These are phyloP conservation scores for Zaprionus ornatus DNA, from an alignment of 1,140 invertebrate genomes.

Conservation along the genomic window DNA sequence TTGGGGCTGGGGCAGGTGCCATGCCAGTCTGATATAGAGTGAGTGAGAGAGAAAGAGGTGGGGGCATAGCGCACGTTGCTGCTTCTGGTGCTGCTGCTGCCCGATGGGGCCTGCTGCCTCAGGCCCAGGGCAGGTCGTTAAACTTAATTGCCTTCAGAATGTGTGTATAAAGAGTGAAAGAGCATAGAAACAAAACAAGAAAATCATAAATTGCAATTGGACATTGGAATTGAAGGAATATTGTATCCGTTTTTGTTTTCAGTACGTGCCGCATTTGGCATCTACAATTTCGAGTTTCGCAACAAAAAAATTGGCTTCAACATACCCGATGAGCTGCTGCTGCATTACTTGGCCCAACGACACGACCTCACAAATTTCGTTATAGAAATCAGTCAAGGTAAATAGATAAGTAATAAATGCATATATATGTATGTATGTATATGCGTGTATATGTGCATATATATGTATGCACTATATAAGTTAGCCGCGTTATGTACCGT, in stretches of 20 bases:
- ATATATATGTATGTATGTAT: not conserved
- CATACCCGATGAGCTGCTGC: constrained; percentile 77
- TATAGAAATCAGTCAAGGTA: constrained; percentile 83
- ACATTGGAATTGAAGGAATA: constrained; percentile 38
- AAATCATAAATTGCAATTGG: constrained; percentile 23
- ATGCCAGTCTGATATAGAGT: not conserved
- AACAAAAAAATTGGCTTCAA: constrained; percentile 83
- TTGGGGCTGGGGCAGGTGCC: constrained; percentile 12
- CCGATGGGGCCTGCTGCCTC: constrained; percentile 13
- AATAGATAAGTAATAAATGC: constrained; percentile 32
- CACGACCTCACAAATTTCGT: constrained; percentile 83
- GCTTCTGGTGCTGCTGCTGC: not conserved
- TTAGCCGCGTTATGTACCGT: constrained; percentile 59
- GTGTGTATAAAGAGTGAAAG: constrained; percentile 12
- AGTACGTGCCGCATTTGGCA: constrained; percentile 80
- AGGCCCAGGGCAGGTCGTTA: constrained; percentile 49
- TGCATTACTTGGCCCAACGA: constrained; percentile 77
- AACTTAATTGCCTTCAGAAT: constrained; percentile 54
- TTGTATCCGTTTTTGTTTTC: constrained; percentile 17
- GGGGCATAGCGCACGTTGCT: constrained; percentile 38
- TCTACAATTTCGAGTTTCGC: constrained; percentile 81
- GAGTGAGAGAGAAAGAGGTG: not conserved
- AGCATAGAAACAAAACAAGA: constrained; percentile 21
- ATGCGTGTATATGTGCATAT: not conserved
- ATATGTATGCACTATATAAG: constrained; percentile 8